phyloP scores from a whole-genome alignment of 2,113 vertebrate species.

The Peucedramus taeniatus region DNA sequence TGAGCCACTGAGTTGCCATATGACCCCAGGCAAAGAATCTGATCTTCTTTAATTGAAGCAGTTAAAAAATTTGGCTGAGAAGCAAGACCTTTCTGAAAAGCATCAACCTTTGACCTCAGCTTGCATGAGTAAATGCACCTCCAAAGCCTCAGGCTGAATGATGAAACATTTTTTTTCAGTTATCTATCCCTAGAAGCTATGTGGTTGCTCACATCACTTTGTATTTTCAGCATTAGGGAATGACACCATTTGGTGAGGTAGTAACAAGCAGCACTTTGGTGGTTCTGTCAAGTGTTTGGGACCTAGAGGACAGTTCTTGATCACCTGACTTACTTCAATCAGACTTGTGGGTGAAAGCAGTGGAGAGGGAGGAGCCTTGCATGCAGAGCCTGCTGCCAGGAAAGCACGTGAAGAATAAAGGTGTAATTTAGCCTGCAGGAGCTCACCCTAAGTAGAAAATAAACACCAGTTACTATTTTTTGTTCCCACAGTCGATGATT shows the following conservation, averaged over 20 bases:
- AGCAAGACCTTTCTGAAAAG: not conserved
- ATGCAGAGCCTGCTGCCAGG: not conserved
- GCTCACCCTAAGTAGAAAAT: not conserved
- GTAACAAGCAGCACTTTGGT: not conserved
- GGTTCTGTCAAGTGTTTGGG: not conserved
- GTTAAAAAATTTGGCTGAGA: constrained; percentile 3
- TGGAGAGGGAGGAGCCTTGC: not conserved
- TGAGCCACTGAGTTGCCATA: not conserved
- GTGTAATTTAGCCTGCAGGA: not conserved
- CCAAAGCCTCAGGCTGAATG: not conserved
- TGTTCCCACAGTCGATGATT: not conserved
- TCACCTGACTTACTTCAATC: not conserved
- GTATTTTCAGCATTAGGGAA: not conserved
- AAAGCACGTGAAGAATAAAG: not conserved
- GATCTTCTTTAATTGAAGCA: constrained; percentile 14
- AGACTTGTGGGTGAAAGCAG: not conserved
- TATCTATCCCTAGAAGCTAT: not conserved
- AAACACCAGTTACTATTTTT: not conserved
- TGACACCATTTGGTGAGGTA: not conserved
- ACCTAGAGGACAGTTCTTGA: not conserved
- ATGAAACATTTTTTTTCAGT: not conserved
- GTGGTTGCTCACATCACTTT: not conserved
- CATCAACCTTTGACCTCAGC: not conserved
- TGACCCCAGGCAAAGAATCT: not conserved
- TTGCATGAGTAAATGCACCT: not conserved